Percentiles rank a stretch among this genome's conserved stretches.
Evolutionary conservation across 2,113 vertebrate species (phyloP).

Genomic region (Passer montanus): DNA sequence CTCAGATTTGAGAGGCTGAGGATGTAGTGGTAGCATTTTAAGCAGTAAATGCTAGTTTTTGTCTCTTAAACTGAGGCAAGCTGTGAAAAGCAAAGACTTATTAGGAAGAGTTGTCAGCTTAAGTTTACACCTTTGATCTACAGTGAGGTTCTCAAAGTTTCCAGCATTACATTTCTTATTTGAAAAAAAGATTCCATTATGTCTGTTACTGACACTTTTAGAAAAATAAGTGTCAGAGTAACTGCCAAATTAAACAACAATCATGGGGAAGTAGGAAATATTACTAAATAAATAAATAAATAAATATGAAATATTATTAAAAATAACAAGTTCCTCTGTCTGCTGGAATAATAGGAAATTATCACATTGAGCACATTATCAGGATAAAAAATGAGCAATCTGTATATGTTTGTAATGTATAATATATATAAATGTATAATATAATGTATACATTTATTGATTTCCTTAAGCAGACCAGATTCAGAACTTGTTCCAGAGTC

Average conservation of each 20-base stretch:
- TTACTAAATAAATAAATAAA: not conserved
- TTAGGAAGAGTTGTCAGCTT: not conserved
- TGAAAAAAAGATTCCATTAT: not conserved
- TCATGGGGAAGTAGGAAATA: not conserved
- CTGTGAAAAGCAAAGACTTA: constrained; percentile 31
- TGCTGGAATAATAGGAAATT: not conserved
- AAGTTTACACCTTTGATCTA: constrained; percentile 10
- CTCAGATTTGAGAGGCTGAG: not conserved
- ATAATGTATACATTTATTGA: not conserved
- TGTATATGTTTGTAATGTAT: not conserved
- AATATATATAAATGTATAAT: not conserved
- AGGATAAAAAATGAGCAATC: not conserved
- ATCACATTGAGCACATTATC: not conserved
- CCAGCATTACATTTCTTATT: constrained; percentile 1
- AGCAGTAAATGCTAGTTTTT: constrained; percentile 3
- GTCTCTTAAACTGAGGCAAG: not conserved
- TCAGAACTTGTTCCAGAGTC: not conserved
- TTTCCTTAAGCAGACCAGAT: not conserved
- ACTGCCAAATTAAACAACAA: not conserved
- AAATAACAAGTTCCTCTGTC: not conserved
- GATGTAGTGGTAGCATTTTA: not conserved
- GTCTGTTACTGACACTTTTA: not conserved
- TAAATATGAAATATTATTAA: not conserved
- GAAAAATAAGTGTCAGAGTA: not conserved
- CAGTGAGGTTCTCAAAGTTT: not conserved